Evolutionary conservation across 2,113 vertebrate genomes (phyloP).

Genomic region (Cardinalis cardinalis): DNA sequence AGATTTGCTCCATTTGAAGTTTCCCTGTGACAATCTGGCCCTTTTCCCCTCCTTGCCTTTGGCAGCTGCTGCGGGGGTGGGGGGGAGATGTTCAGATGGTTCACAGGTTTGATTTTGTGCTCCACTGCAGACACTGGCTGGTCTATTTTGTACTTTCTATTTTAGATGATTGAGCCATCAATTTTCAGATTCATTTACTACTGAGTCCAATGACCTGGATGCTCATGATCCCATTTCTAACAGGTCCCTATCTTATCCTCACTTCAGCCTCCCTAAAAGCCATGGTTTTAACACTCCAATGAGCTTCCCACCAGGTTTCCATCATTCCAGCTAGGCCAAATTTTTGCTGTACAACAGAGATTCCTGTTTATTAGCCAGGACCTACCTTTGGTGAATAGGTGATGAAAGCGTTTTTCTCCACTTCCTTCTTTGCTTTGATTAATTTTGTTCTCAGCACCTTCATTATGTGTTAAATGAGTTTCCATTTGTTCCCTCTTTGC

Average conservation of each 20-base stretch:
- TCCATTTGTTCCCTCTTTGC: slow-evolving; percentile 63
- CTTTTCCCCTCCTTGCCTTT: not conserved
- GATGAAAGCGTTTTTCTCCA: slow-evolving; percentile 14
- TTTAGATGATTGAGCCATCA: slow-evolving; percentile 25
- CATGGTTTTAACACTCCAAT: not conserved
- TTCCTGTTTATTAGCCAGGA: not conserved
- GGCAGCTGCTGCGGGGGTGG: not conserved
- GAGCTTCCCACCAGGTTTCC: not conserved
- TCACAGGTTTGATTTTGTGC: slow-evolving; percentile 47
- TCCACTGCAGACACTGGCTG: not conserved
- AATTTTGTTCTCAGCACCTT: slow-evolving; percentile 38
- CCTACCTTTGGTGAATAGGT: not conserved
- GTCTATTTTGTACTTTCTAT: not conserved
- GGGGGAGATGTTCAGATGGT: not conserved
- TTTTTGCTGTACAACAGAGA: not conserved
- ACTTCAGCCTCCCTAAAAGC: not conserved
- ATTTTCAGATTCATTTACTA: slow-evolving; percentile 24
- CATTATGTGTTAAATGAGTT: slow-evolving; percentile 50
- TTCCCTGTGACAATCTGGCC: not conserved
- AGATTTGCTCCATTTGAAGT: slow-evolving; percentile 4
- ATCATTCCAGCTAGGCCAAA: not conserved
- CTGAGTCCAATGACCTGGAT: not conserved
- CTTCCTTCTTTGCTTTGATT: slow-evolving; percentile 55
- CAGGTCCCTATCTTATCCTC: not conserved
- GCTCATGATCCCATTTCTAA: not conserved